Evolutionary conservation across 2,888 invertebrate species (phyloP), one percentile per base, ranked within the genome.

Genomic region (Dysmachus trigonus): DNA sequence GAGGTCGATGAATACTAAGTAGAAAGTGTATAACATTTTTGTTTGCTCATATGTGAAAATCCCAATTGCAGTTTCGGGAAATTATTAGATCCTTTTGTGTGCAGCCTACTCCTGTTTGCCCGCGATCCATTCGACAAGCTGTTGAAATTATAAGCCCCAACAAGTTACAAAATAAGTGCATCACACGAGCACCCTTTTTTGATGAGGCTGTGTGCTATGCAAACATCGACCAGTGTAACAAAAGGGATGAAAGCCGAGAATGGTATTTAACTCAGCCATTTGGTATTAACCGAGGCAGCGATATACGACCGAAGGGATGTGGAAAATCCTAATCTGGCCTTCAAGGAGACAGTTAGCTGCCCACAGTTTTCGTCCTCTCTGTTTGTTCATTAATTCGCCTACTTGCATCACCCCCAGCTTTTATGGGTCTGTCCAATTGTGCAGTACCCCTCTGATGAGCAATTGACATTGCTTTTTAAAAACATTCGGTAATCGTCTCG

Each of bases 1-100:
- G 79, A 79, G 79, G 15, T 47, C 41, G 47, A 47, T 79, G 79
- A 79, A 79, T 79, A 79, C 7, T 53, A 62, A 81, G 51, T 81
- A 62, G 53, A 33, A 81, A 81, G 35, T 81, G 31, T 47, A 51
- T 31, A 22, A 41, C 62, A 77, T 62, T 33, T 77, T 71, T 85
- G 77, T 85, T 85, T 85, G 77, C 71, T 85, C 85, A 85, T 77
- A 85, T 85, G 85, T 62, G 85, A 77, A 53, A 85, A 41, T 71
- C 71, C 31, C 71, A 62, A 82, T 35, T 35, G 22, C 38, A 81
- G 41, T 22, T 18, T 41, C 38, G 18, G 33, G n/a, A 30, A 84
- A 47, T 38, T 47, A 73, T 72, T 84, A 41, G 84, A 22, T 2
- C 35, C 62, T 53, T 53, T 53, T 81, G 53, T 81, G 51, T 62